A percentile compares a stretch with the other conserved stretches of the same genome.
These are phyloP conservation scores for Thymelicus acteon DNA, from an alignment of 2,888 invertebrate genomes.

Conservation along the genomic window DNA sequence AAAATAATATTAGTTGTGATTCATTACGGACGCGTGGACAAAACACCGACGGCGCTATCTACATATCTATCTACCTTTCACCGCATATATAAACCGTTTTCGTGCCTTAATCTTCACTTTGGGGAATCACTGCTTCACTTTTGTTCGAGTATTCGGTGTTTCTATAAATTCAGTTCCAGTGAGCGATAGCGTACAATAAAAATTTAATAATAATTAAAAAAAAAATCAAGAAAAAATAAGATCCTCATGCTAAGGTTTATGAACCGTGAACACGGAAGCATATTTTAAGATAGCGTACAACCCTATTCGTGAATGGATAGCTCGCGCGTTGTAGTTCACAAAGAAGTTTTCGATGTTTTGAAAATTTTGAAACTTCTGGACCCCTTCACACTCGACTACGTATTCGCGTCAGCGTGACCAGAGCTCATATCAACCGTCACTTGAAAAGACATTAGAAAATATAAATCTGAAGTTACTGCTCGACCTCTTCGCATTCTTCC, in stretches of 20 bases:
- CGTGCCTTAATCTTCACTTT: conserved; percentile 22
- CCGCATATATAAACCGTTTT: conserved; percentile 23
- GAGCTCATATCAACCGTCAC: neutral
- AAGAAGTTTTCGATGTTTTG: conserved; percentile 15
- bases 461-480: neutral
- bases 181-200: neutral
- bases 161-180: neutral
- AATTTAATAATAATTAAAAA: neutral
- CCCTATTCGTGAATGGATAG: conserved; percentile 27
- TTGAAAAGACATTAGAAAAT: conserved; percentile 1
- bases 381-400: conserved; percentile 15
- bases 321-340: neutral
- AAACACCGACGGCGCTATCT: conserved; percentile 20
- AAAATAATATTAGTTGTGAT: conserved; percentile 1
- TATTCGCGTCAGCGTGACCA: conserved; percentile 21
- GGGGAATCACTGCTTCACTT: conserved; percentile 14
- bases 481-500: neutral
- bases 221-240: too few relatives aligned
- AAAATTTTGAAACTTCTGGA: conserved; percentile 7
- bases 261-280: neutral
- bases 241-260: neutral
- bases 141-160: conserved; percentile 1
- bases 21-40: conserved; percentile 12
- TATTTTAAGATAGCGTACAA: neutral
- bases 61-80: conserved; percentile 19